Evolutionary conservation across 1,140 invertebrate species (phyloP), one percentile per base, ranked within the genome.

Genomic region (Sycophila sp.): DNA sequence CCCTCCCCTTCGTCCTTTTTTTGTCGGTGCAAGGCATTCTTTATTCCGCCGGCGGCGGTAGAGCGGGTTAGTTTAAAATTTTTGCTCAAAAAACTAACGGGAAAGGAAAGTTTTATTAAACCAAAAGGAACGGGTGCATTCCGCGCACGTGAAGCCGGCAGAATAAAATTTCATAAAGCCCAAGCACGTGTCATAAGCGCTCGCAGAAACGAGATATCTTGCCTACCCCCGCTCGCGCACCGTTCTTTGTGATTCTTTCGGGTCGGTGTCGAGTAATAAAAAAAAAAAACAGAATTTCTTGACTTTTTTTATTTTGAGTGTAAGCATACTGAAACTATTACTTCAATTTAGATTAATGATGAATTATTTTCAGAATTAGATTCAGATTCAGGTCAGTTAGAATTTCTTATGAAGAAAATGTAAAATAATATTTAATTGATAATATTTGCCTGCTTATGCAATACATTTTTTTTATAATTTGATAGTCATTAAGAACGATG

Each of bases 131-230:
- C 28, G 24, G 36, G 13, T 19, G 11, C 67, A 62, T 62, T 62
- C 58, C 15, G 58, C 13, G 47, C 67, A 62, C 67, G 67, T 55
- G 58, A 69, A 62, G 34, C 47, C 38, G 53, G 34, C 15, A 34
- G 58, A 69, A 63, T 69, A 62, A 69, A 69, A 69, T 69, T 69
- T 69, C 67, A 69, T 69, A 69, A 69, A 69, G 58, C 67, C 47
- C 58, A 22, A 63, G 67, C 58, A 45, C 36, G 42, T 60, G 66
- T 69, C 56, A 60, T 69, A 19, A 68, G 42, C 65, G 65, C 53
- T 30, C 15, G 4, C 42, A 47, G 19, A 22, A 47, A 47, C 42
- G 42, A 10, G 42, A 47, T 47, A 47, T 47, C 42, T 47, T 22
- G 42, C 17, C 38, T 47, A 22, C 42, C 24, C 13, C 19, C 24